A percentile compares a stretch with the other conserved stretches of the same genome.
Evolutionary conservation across 2,888 invertebrate genomes (phyloP).

Genomic region (Torymus tubicola): DNA sequence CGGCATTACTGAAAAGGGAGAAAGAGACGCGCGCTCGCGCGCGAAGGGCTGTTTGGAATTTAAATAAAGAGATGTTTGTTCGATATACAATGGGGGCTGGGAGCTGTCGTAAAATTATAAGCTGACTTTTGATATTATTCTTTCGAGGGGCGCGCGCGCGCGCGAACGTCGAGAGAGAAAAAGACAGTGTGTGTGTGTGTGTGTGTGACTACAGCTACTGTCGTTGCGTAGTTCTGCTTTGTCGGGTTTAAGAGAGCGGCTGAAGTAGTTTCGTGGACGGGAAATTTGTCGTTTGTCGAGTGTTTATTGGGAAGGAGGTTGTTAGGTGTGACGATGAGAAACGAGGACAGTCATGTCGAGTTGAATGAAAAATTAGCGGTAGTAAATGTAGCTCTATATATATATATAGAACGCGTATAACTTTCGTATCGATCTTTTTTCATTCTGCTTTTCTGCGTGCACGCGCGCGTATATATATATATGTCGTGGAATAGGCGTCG

Average conservation of each 20-base stretch:
- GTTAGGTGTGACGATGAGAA: not conserved
- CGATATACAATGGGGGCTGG: slow-evolving; percentile 47
- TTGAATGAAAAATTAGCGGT: too few species aligned
- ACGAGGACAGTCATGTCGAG: not conserved
- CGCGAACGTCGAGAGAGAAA: too few species aligned
- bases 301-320: not conserved
- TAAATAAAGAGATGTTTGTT: slow-evolving; percentile 52
- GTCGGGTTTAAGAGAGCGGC: too few species aligned
- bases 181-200: too few species aligned
- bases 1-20: slow-evolving; percentile 3
- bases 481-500: too few species aligned
- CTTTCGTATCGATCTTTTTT: too few species aligned
- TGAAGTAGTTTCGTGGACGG: not conserved
- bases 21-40: not conserved
- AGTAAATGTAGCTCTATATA: too few species aligned
- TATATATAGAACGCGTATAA: too few species aligned
- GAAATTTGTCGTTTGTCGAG: slow-evolving; percentile 22
- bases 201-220: too few species aligned
- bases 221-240: too few species aligned
- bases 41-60: slow-evolving; percentile 29
- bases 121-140: slow-evolving; percentile 39
- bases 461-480: too few species aligned
- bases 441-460: too few species aligned
- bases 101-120: slow-evolving; percentile 49
- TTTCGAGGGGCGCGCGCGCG: not conserved